Percentiles rank a stretch among this genome's conserved stretches.
phyloP scores from a whole-genome alignment of 2,888 invertebrate species.

The Netelia inedita region DNA sequence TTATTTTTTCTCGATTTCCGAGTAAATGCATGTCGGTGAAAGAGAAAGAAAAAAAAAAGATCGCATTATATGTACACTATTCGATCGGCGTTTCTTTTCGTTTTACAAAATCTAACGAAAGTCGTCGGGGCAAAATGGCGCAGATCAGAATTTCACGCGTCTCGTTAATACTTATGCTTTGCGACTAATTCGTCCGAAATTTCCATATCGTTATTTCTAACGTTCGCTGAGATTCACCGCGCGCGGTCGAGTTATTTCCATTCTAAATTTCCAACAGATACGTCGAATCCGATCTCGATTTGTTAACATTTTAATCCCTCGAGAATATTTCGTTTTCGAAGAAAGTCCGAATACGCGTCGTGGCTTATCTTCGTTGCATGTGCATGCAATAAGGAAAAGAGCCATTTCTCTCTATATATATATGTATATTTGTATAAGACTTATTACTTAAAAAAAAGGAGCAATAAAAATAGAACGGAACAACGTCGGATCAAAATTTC shows the following conservation, averaged over 20 bases:
- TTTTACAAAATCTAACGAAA: too few species aligned
- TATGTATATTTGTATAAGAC: conserved; percentile 13
- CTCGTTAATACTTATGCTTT: too few species aligned
- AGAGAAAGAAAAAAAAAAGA: not conserved
- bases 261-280: not conserved
- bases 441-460: conserved; percentile 4
- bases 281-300: conserved; percentile 10
- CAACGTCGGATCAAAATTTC: not conserved
- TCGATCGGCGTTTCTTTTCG: not conserved
- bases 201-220: too few species aligned
- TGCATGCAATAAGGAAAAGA: conserved; percentile 1
- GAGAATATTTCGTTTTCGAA: not conserved
- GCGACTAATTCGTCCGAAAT: too few species aligned
- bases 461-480: conserved; percentile 8
- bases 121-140: too few species aligned
- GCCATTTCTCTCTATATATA: not conserved
- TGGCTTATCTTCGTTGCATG: not conserved
- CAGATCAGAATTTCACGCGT: too few species aligned
- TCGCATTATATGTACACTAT: conserved; percentile 43
- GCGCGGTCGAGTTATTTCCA: too few species aligned
- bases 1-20: not conserved
- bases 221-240: too few species aligned
- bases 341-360: not conserved
- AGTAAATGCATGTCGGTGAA: not conserved
- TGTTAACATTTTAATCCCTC: too few species aligned